Evolutionary conservation across 1,140 invertebrate species (phyloP), one percentile per base, ranked within the genome.

Genomic region (Eupeodes corollae): DNA sequence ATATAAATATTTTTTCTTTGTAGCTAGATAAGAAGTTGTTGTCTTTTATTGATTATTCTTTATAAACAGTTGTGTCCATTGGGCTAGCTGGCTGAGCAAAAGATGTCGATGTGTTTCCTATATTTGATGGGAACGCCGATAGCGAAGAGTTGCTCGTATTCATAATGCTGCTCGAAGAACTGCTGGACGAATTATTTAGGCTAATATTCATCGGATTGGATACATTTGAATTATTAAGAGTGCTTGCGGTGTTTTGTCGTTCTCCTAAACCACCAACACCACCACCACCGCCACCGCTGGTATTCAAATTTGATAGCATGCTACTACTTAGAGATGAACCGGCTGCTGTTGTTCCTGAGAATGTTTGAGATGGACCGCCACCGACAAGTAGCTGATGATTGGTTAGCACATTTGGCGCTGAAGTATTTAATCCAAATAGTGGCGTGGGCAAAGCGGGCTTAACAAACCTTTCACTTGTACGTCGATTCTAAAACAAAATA

Each of bases 381-480:
- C 44, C 54, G 44, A 49, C 54, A 43, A 63, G 43, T 47, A 63
- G 44, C 32, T 58, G 60, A 43, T 63, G 61, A 38, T 57, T 54
- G 39, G 61, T 56, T 39, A 68, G 53, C 50, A 68, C 61, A 50
- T 68, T 68, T n/a, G 65, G 66, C 54, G 66, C 66, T 49, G 65
- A 68, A 53, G 66, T 68, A 47, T 68, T 68, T 0, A 68, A 52
- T 30, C 66, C 61, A 48, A 68, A 45, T 52, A 59, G 50, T 41
- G 65, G 63, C 44, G 63, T 65, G 42, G 79, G 81, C 63, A 79
- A 77, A 52, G 79, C 79, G 47, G 84, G 84, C 63, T 86, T 88
- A 19, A 88, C 80, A 57, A 88, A 88, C 57, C 83, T 74, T 57
- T 87, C 84, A 53, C 80, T 80, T 37, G 82, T 73, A 46, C 82